Evolutionary conservation across 2,797 vertebrate species (phyloP).

Genomic region (Alauda arvensis): DNA sequence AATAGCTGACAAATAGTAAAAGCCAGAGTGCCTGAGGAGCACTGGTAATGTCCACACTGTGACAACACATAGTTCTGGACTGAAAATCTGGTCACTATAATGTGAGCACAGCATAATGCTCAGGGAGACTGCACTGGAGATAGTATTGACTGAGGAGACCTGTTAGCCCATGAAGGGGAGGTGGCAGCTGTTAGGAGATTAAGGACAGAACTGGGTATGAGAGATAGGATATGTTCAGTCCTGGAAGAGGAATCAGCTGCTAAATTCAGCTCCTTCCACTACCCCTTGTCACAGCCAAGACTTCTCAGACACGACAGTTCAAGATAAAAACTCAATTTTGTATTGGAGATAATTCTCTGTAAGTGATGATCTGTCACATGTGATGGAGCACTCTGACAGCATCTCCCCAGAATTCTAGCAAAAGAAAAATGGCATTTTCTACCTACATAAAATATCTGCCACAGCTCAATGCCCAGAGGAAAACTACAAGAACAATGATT

Average conservation of each 20-base stretch:
- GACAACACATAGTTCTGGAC: not conserved
- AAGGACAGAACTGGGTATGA: not conserved
- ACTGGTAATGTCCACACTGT: not conserved
- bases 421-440: conserved; percentile 32
- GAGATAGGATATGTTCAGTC: not conserved
- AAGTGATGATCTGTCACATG: conserved; percentile 2
- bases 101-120: not conserved
- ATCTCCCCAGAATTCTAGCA: not conserved
- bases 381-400: conserved; percentile 30
- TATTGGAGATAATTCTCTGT: conserved; percentile 26
- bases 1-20: not conserved
- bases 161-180: not conserved
- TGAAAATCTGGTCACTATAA: not conserved
- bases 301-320: conserved; percentile 26
- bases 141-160: not conserved
- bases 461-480: not conserved
- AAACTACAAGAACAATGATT: not conserved
- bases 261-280: conserved; percentile 11
- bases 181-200: not conserved
- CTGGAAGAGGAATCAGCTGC: not conserved
- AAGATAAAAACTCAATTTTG: conserved; percentile 54
- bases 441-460: not conserved
- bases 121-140: not conserved
- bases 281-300: not conserved
- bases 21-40: not conserved